Evolutionary conservation across 2,797 vertebrate species (phyloP), one percentile per base, ranked within the genome.

Genomic region (Enteromius thamalakanensis): DNA sequence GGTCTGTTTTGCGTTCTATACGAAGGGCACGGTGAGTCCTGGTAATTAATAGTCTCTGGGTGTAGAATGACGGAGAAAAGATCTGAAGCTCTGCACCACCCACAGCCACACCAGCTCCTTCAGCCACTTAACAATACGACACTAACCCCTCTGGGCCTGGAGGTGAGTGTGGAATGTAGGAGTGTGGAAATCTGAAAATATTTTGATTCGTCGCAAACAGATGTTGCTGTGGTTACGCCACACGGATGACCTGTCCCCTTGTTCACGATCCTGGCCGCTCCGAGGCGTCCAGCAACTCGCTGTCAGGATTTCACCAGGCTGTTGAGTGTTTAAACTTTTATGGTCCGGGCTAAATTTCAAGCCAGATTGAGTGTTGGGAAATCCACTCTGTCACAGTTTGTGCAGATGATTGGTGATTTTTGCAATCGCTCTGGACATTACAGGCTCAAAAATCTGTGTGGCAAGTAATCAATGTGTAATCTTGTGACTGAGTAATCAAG

Each of bases 111-210:
- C 79, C 68, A 81, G 68, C 70, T 75, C 19, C 80, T 49, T 82
- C 32, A 67, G 80, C 62, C 1, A 3, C 60, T 65, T 65, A 82
- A 82, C 80, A 75, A 75, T 76, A 75, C 34, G 15, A 21, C 7
- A 21, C 9, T 26, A 76, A 76, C 60, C 15, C 32, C 71, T 67
- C 60, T 75, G 71, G 32, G 80, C 70, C 80, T 67, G 70, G 32
- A 82, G 80, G 70, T 82, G 80, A 82, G 80, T 53, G 80, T 75
- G 80, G 70, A 82, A 82, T 82, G 80, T 67, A 26, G 80, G 70
- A 82, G 42, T 84, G 81, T 86, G 64, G 26, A 76, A 78, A 71
- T 71, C 72, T 7, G 3, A 40, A 51, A 29, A 79, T 55, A 84
- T 67, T 78, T 64, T 21, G 62, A 55, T 32, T 40, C 7, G 26